Percentiles rank a stretch among this genome's conserved stretches.
These are phyloP conservation scores for Picus viridis DNA, from an alignment of 2,797 vertebrate species.

Conservation along the genomic window DNA sequence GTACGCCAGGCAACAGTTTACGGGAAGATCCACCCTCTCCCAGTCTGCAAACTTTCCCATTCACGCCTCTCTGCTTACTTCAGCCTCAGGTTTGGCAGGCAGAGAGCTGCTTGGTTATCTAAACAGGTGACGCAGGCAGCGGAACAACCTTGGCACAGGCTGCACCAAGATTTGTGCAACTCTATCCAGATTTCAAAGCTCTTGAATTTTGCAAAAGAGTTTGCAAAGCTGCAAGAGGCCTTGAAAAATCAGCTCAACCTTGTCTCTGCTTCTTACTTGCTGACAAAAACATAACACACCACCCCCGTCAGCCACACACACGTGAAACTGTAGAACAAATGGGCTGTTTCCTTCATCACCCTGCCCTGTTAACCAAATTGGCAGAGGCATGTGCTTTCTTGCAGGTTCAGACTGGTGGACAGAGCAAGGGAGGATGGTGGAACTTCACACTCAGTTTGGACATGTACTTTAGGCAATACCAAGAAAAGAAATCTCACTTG, in stretches of 20 bases:
- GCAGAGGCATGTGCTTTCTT: neutral
- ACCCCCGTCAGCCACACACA: rapidly evolving
- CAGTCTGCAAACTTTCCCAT: neutral
- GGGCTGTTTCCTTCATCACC: neutral
- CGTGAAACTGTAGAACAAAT: neutral
- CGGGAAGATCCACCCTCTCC: neutral
- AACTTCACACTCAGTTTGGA: conserved; percentile 25
- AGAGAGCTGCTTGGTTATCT: neutral
- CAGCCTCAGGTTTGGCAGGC: neutral
- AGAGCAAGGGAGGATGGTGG: neutral
- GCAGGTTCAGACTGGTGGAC: neutral
- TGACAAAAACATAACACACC: neutral
- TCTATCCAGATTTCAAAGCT: neutral
- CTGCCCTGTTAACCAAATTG: neutral
- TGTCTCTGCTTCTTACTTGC: neutral
- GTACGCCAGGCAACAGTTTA: neutral
- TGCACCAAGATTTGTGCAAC: neutral
- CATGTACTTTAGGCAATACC: neutral
- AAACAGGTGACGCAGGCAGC: conserved; percentile 20
- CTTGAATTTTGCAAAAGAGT: neutral
- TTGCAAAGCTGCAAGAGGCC: neutral
- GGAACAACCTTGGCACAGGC: neutral
- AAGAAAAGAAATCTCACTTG: conserved; percentile 12
- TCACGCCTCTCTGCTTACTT: neutral
- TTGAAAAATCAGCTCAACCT: neutral